Percentiles rank a stretch among this genome's conserved stretches.
phyloP scores from a whole-genome alignment of 30 jellyfish, hydroid and myxozoan genomes.

The Clytia hemisphaerica region DNA sequence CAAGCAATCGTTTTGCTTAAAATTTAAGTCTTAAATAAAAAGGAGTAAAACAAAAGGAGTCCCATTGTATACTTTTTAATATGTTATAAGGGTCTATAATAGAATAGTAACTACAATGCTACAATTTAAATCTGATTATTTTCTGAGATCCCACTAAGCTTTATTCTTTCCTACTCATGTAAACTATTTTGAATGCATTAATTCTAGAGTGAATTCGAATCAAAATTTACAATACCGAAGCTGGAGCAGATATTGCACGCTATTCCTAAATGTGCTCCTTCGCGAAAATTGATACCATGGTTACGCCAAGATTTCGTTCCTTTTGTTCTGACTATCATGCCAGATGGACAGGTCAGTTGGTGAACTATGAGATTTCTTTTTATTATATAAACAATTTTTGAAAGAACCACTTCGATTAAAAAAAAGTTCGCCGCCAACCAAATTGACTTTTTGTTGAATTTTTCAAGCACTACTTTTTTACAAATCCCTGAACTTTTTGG shows the following conservation, averaged over 20 bases:
- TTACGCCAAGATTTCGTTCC: slow-evolving; percentile 94
- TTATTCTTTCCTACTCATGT: background rate
- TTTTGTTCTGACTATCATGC: slow-evolving; percentile 71
- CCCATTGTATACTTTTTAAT: background rate
- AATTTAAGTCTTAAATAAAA: background rate
- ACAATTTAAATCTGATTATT: background rate
- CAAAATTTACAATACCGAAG: slow-evolving; percentile 39
- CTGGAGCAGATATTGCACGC: slow-evolving; percentile 55
- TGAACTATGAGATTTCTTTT: too few species aligned
- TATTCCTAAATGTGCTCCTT: slow-evolving; percentile 57
- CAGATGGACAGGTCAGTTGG: slow-evolving; percentile 90
- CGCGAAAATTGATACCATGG: slow-evolving; percentile 85
- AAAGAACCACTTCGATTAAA: too few species aligned
- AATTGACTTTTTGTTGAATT: too few species aligned
- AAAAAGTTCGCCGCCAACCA: too few species aligned
- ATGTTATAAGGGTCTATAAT: background rate
- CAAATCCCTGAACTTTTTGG: too few species aligned
- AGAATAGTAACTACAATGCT: background rate
- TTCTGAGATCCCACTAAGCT: background rate
- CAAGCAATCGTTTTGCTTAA: background rate
- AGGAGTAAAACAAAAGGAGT: background rate
- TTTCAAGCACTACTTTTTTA: too few species aligned
- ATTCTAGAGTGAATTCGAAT: slow-evolving; percentile 71
- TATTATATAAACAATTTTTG: too few species aligned
- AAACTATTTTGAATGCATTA: background rate